Evolutionary conservation across 2,797 vertebrate genomes (phyloP).

Genomic region (Sphaeramia orbicularis): DNA sequence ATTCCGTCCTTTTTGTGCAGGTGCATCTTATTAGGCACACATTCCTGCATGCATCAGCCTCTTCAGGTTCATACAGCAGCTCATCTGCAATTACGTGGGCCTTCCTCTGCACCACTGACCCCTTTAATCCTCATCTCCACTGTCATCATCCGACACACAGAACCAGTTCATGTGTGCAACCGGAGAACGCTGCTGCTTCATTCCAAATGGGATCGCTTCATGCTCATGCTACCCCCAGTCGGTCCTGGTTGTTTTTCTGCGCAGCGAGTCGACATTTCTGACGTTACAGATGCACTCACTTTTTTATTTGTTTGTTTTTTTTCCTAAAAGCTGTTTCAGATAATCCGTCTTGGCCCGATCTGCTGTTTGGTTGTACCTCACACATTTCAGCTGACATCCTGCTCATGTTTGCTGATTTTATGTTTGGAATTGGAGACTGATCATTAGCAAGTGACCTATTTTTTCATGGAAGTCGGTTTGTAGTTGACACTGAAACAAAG

Average conservation of each 20-base stretch:
- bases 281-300: not conserved
- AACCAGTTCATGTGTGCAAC: not conserved
- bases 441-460: too few species aligned
- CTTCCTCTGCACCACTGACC: conserved; percentile 5
- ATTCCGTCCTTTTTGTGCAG: conserved; percentile 21
- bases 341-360: too few species aligned
- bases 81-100: conserved; percentile 27
- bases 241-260: not conserved
- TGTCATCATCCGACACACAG: not conserved
- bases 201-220: not conserved
- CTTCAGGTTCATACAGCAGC: conserved; percentile 22
- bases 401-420: too few species aligned
- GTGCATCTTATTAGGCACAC: conserved; percentile 51
- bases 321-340: too few species aligned
- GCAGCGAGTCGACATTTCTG: not conserved
- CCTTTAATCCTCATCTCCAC: not conserved
- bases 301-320: too few species aligned
- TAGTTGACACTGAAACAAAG: too few species aligned
- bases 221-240: not conserved
- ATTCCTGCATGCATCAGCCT: conserved; percentile 44
- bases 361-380: too few species aligned
- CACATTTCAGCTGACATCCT: too few species aligned
- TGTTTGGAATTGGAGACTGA: too few species aligned
- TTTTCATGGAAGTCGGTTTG: too few species aligned
- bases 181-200: not conserved